phyloP scores from a whole-genome alignment of 2,888 invertebrate species.

The Drosophila sordidula region DNA sequence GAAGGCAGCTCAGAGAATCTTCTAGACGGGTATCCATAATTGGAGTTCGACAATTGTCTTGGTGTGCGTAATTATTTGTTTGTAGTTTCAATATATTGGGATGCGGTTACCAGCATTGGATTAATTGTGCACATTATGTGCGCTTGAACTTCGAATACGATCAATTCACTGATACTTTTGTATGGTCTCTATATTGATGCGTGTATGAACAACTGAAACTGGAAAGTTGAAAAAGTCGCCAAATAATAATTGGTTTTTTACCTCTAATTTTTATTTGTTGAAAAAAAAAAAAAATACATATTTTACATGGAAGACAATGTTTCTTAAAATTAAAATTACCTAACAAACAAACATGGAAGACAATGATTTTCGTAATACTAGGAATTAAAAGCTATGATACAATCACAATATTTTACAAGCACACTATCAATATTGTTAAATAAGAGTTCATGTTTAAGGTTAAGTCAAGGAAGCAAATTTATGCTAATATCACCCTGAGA shows the following conservation, averaged over 20 bases:
- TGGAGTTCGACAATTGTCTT: no score
- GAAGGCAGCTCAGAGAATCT: no score
- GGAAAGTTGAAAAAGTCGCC: not conserved
- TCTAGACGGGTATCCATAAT: no score
- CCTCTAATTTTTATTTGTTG: conserved; percentile 25
- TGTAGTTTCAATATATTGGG: no score
- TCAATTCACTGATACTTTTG: not conserved
- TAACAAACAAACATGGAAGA: conserved; percentile 82
- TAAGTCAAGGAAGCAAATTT: conserved; percentile 46
- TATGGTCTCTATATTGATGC: no score
- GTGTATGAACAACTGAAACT: not conserved
- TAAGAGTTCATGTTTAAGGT: conserved; percentile 46
- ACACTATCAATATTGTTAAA: conserved; percentile 70
- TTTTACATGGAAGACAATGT: conserved; percentile 83
- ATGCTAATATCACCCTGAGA: conserved; percentile 82
- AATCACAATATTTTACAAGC: conserved; percentile 64
- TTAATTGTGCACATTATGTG: no score
- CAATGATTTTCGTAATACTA: conserved; percentile 76
- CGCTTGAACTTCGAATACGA: no score
- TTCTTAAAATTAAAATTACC: conserved; percentile 54
- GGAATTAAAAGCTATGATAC: conserved; percentile 49
- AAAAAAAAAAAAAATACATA: conserved; percentile 40
- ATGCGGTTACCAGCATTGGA: no score
- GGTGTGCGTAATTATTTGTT: no score
- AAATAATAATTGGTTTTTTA: conserved; percentile 17